These are phyloP conservation scores for Silurus glanis DNA, from an alignment of 2,113 vertebrate species.

Conservation along the genomic window DNA sequence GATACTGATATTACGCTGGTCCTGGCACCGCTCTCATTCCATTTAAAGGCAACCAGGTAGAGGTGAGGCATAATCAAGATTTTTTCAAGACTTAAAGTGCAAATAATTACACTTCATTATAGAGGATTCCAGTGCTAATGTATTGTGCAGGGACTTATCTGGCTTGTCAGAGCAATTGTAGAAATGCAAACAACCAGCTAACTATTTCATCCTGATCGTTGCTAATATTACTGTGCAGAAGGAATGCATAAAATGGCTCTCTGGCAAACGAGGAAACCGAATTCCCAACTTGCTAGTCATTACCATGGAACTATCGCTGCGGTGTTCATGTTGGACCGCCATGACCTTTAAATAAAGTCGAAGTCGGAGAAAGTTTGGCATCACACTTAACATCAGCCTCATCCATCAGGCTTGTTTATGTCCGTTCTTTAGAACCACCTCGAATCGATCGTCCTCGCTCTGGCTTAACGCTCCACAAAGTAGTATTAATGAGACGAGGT, in stretches of 20 bases:
- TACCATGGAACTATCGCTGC: not conserved
- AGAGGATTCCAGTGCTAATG: not conserved
- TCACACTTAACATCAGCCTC: not conserved
- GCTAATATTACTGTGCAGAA: not conserved
- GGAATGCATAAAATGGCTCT: not conserved
- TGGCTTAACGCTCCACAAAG: conserved; percentile 28
- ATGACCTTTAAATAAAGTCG: not conserved
- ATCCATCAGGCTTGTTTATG: conserved; percentile 44
- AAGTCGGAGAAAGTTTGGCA: conserved; percentile 5
- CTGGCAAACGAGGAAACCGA: not conserved
- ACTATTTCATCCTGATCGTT: not conserved
- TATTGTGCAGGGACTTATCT: not conserved
- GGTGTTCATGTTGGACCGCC: not conserved
- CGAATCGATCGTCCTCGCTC: conserved; percentile 22
- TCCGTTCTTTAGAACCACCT: not conserved
- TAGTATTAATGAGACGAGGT: conserved; percentile 41
- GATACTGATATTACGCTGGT: conserved; percentile 14
- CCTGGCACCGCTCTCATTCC: not conserved
- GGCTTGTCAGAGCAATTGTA: not conserved
- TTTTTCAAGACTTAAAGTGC: not conserved
- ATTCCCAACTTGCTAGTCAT: not conserved
- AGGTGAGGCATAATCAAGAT: conserved; percentile 27
- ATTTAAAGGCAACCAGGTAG: conserved; percentile 1
- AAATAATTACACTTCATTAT: not conserved
- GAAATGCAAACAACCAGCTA: not conserved